Evolutionary conservation across 2,113 vertebrate species (phyloP).

Genomic region (Nematolebias whitei): DNA sequence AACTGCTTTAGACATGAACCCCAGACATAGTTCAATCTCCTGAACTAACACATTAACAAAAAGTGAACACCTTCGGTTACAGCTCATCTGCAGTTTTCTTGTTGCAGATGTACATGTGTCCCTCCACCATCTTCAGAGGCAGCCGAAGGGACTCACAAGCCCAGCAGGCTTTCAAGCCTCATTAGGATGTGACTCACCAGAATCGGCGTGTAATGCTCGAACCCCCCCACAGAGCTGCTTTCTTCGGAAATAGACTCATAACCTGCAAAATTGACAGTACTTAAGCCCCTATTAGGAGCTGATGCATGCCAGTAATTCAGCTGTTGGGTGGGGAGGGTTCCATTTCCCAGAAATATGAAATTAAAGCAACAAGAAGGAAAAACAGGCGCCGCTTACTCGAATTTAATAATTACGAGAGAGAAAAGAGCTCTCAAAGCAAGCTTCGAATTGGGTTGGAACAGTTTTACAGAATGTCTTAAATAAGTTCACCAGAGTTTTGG

Average conservation of each 20-base stretch:
- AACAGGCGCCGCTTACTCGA: background rate
- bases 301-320: slow-evolving; percentile 28
- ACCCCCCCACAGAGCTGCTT: slow-evolving; percentile 25
- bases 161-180: slow-evolving; percentile 51
- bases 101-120: slow-evolving; percentile 53
- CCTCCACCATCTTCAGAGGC: slow-evolving; percentile 40
- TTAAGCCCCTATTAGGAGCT: slow-evolving; percentile 26
- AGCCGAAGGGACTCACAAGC: slow-evolving; percentile 30
- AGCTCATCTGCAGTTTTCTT: slow-evolving; percentile 45
- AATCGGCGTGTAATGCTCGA: slow-evolving; percentile 27
- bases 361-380: slow-evolving; percentile 1
- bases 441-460: background rate
- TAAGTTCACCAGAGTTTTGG: background rate
- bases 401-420: slow-evolving; percentile 5
- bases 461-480: slow-evolving; percentile 4
- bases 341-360: slow-evolving; percentile 13
- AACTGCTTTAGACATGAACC: slow-evolving; percentile 7
- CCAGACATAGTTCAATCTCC: slow-evolving; percentile 27
- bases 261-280: slow-evolving; percentile 50
- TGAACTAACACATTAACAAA: slow-evolving; percentile 39
- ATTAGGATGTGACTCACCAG: slow-evolving; percentile 62
- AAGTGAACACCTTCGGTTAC: slow-evolving; percentile 49
- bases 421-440: background rate
- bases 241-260: slow-evolving; percentile 36
- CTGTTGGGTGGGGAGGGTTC: slow-evolving; percentile 10